Conservation (phyloP, 2,113 vertebrate genomes). For the Anthoscopus minutus region DNA sequence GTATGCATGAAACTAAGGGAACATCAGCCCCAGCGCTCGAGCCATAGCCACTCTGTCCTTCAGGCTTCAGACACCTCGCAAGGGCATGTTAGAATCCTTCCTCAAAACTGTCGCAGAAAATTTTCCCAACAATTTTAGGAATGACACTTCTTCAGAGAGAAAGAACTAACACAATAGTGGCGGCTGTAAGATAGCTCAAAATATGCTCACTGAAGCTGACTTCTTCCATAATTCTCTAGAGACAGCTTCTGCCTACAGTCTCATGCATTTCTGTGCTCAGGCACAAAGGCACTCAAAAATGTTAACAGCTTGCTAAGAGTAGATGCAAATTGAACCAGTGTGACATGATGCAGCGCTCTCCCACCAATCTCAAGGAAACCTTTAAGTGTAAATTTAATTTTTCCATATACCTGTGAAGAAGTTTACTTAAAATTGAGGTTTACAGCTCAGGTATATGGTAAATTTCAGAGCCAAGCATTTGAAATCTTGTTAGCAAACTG, state of each 20-base stretch:
- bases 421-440: background rate
- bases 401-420: background rate
- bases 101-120: background rate
- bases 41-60: background rate
- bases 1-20: background rate
- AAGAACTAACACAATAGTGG: background rate
- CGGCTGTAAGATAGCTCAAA: background rate
- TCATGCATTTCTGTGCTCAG: background rate
- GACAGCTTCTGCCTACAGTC: background rate
- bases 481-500: background rate
- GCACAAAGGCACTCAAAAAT: background rate
- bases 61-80: background rate
- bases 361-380: background rate
- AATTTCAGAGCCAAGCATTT: background rate
- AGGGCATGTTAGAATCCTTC: fast-evolving
- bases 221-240: background rate
- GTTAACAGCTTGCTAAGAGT: background rate
- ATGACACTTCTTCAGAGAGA: background rate
- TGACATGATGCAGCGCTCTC: background rate
- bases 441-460: background rate
- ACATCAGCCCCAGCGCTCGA: background rate
- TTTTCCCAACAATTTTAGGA: background rate
- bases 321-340: background rate
- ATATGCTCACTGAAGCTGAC: background rate
- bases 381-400: background rate